These are phyloP conservation scores for Drosophila tsacasi DNA, from an alignment of 1,140 invertebrate genomes.

Conservation along the genomic window DNA sequence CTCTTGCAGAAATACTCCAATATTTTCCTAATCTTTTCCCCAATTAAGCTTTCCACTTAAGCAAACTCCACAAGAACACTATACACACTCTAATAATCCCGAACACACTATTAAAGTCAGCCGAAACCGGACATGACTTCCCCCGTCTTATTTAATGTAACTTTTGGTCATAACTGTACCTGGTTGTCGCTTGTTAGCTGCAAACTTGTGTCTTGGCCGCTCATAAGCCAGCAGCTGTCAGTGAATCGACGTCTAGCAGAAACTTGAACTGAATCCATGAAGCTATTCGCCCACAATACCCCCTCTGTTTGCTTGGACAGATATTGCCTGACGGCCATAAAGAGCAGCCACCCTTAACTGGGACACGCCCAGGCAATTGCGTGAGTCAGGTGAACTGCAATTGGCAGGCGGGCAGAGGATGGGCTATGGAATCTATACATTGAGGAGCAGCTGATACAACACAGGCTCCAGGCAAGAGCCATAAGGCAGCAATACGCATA, in stretches of 20 bases:
- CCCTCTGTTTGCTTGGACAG: constrained; percentile 12
- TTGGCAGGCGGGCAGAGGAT: constrained; percentile 65
- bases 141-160: background rate
- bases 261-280: constrained; percentile 21
- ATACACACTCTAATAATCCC: background rate
- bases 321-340: constrained; percentile 40
- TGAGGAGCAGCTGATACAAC: constrained; percentile 40
- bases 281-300: background rate
- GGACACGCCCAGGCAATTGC: constrained; percentile 62
- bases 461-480: constrained; percentile 14
- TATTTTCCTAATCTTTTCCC: background rate
- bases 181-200: background rate
- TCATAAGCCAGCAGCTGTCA: constrained; percentile 23
- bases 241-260: constrained; percentile 27
- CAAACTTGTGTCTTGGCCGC: constrained; percentile 3
- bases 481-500: constrained; percentile 53
- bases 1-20: background rate
- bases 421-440: constrained; percentile 6
- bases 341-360: constrained; percentile 33
- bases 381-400: constrained; percentile 70
- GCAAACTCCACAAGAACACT: background rate
- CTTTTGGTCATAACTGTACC: constrained; percentile 51
- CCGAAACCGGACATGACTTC: background rate
- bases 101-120: constrained; percentile 13
- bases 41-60: background rate